phyloP scores from a whole-genome alignment of 2,797 vertebrate genomes.

The Lindbergichthys nudifrons region DNA sequence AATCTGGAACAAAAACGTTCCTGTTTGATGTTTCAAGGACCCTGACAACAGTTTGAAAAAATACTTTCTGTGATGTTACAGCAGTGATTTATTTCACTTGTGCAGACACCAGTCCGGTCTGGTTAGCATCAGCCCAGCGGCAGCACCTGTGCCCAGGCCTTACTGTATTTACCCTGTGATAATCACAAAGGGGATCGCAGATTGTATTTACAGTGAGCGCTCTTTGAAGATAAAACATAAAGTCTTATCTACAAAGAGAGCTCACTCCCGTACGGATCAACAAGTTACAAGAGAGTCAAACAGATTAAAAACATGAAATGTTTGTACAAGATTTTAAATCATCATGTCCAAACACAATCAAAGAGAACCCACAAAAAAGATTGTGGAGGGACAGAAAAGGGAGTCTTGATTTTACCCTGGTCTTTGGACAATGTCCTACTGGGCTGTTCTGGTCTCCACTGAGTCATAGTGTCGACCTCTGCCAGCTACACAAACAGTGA shows the following conservation, averaged over 20 bases:
- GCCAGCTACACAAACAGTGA: constrained; percentile 80
- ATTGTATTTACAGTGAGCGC: constrained; percentile 26
- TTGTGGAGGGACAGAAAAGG: constrained; percentile 12
- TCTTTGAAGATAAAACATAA: constrained; percentile 9
- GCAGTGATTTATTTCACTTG: constrained; percentile 37
- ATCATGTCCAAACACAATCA: constrained; percentile 46
- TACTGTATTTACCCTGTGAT: constrained; percentile 59
- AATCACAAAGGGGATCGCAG: constrained; percentile 58
- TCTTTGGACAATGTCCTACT: constrained; percentile 51
- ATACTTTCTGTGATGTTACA: constrained; percentile 25
- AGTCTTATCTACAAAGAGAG: constrained; percentile 60
- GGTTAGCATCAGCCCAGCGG: constrained; percentile 54
- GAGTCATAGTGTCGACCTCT: constrained; percentile 64
- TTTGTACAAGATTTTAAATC: constrained; percentile 45
- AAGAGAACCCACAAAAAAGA: constrained; percentile 12
- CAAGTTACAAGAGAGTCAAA: constrained; percentile 41
- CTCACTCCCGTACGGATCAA: constrained; percentile 40
- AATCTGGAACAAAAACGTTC: no score
- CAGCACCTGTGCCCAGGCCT: constrained; percentile 58
- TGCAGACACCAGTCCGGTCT: constrained; percentile 42
- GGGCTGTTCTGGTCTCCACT: constrained; percentile 54
- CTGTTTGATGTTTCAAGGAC: not conserved
- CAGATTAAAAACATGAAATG: constrained; percentile 40
- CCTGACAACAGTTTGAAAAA: no score
- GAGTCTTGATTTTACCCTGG: constrained; percentile 34